Percentiles rank a stretch among this genome's conserved stretches.
Conservation (phyloP, 2,113 vertebrate genomes). For the Lipophrys pholis region DNA sequence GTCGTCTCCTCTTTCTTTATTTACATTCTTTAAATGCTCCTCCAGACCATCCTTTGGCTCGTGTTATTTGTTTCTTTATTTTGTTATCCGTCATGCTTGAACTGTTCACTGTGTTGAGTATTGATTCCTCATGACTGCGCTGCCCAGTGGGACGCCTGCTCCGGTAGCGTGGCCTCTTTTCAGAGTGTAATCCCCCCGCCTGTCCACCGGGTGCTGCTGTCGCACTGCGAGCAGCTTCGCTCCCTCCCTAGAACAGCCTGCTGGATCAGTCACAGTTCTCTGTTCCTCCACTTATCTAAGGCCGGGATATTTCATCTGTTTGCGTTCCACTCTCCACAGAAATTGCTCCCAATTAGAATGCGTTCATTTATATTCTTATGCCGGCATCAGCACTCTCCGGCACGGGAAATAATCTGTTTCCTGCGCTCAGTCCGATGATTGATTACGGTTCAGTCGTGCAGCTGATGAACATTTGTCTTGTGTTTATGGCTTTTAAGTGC, state of each 20-base stretch:
- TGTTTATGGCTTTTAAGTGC: slow-evolving; percentile 79
- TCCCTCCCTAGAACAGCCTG: slow-evolving; percentile 10
- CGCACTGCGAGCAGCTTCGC: slow-evolving; percentile 57
- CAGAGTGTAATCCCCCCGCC: background rate
- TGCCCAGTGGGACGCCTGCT: background rate
- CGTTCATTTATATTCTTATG: slow-evolving; percentile 80
- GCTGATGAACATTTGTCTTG: slow-evolving; percentile 84
- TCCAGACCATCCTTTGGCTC: no score
- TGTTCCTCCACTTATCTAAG: slow-evolving; percentile 56
- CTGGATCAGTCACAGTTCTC: slow-evolving; percentile 47
- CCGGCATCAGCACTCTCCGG: slow-evolving; percentile 79
- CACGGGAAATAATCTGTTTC: slow-evolving; percentile 75
- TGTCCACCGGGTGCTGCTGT: slow-evolving; percentile 78
- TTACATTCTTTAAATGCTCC: background rate
- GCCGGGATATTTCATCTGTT: slow-evolving; percentile 57
- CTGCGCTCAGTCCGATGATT: slow-evolving; percentile 74
- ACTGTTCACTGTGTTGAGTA: no score
- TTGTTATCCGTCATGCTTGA: no score
- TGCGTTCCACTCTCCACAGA: slow-evolving; percentile 52
- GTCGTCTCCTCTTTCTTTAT: no score
- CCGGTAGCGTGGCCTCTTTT: background rate
- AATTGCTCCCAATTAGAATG: slow-evolving; percentile 77
- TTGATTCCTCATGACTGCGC: background rate
- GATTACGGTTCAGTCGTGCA: slow-evolving; percentile 74
- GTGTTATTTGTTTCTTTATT: no score